Evolutionary conservation across 2,888 invertebrate genomes (phyloP), one percentile per base, ranked within the genome.

Genomic region (Megaustenia siamemsis): DNA sequence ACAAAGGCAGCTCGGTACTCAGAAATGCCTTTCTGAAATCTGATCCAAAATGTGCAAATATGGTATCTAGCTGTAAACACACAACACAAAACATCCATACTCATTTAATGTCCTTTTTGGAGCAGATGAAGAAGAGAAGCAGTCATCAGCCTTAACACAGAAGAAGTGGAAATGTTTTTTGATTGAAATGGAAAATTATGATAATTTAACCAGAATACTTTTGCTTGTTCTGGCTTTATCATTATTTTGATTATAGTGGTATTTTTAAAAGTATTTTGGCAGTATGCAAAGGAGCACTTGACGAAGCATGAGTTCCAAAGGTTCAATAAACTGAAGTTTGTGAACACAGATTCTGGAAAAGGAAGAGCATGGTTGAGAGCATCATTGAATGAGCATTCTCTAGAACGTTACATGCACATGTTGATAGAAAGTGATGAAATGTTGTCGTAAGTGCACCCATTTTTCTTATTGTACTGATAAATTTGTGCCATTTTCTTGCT

Each of bases 341-440:
- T 97, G 73, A 96, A 95, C 94, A 96, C 96, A 0, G 97, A 97
- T 93, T 95, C 96, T 79, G 98, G 98, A 28, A 95, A 97, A 90
- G 97, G 97, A 38, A 96, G 97, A 91, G 97, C 98, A 40, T 98
- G 98, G 96, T 95, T 99, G 45, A 95, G 98, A 88, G 96, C 98
- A 32, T 95, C 97, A 5, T 95, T 99, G 40, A 99, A 99, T 95
- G 99, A 99, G 93, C 96, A 97, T 90, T 97, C 98, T 0, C 95
- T 99, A 71, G 97, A 97, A 89, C 89, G 94, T 83, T 94, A 97
- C 94, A 95, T 97, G 89, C 96, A 97, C 89, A 96, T 96, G 91
- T 95, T 97, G 94, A 94, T 97, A 68, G 95, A 96, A 88, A 96
- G 96, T 93, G 90, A 91, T 28, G 95, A 95, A 49, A 94, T 96